Evolutionary conservation across 2,888 invertebrate genomes (phyloP), one percentile per base, ranked within the genome.

Genomic region (Oxytorus armatus): DNA sequence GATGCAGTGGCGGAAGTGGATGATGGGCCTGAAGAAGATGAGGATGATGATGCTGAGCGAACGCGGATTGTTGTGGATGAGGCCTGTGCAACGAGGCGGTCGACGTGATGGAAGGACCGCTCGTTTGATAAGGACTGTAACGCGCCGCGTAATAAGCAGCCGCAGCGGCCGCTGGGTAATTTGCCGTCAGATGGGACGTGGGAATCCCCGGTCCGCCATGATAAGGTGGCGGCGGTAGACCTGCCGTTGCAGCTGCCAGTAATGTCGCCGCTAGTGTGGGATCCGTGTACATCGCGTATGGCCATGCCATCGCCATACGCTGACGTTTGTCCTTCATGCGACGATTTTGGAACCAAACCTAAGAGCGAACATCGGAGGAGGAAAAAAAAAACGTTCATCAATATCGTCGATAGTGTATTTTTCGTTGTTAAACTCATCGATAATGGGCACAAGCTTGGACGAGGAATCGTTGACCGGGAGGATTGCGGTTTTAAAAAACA

Each of bases 281-380:
- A 88, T 99, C 98, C 29, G 97, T 96, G 92, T 98, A 98, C 74
- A 98, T 97, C 0, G 97, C 97, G 92, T 98, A 98, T 0, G 98
- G 98, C 98, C 99, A 99, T 0, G 97, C 96, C 85, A 98, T 95
- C 0, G 98, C 97, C 92, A 98, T 96, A 14, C 98, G 94, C 90
- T 99, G 99, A 0, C 99, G 95, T 89, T 99, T 99, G 93, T 99
- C 99, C 90, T 99, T 98, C 98, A 98, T 98, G 68, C 98, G 94
- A 39, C 98, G 94, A 92, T 98, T 98, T 94, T 98, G 98, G 92
- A 99, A 99, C 99, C 99, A 99, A 18, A 98, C 97, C 97, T 97
- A 94, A 72, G 81, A 85, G 83, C 75, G 78, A 86, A 83, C 3
- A 61, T 21, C n/a, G 5, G 33, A 14, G 7, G 16, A 36, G 4